phyloP scores from a whole-genome alignment of 92 coral and sea anemone species.

The Palythoa heliodiscus region DNA sequence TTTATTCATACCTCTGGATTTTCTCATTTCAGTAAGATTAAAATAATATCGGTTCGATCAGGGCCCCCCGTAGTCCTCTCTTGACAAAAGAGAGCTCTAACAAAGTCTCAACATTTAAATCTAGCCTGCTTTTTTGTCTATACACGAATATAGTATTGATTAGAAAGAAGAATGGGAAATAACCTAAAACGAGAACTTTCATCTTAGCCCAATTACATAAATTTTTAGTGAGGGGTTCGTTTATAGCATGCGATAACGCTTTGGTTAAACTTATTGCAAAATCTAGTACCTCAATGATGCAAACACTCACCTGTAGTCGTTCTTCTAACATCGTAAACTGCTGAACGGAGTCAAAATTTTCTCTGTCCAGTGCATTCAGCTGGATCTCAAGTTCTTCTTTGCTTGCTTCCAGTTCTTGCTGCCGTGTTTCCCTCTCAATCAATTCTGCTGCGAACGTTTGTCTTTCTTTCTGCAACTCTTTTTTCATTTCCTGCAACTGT shows the following conservation, averaged over 20 bases:
- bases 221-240: too few relatives aligned
- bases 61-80: background rate
- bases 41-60: too few relatives aligned
- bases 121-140: too few relatives aligned
- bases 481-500: slow-evolving; percentile 66
- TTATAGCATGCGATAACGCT: too few relatives aligned
- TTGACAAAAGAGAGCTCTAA: background rate
- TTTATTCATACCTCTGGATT: background rate
- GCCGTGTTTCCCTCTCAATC: slow-evolving; percentile 64
- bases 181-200: too few relatives aligned
- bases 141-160: too few relatives aligned
- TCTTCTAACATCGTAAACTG: slow-evolving; percentile 42
- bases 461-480: slow-evolving; percentile 74
- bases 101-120: background rate
- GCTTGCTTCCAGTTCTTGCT: slow-evolving; percentile 72
- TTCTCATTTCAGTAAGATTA: too few relatives aligned
- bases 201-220: too few relatives aligned
- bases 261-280: too few relatives aligned
- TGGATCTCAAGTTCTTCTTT: slow-evolving; percentile 81
- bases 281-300: background rate
- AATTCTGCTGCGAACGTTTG: slow-evolving; percentile 57
- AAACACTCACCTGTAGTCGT: slow-evolving; percentile 20
- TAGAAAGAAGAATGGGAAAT: too few relatives aligned
- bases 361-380: slow-evolving; percentile 83
- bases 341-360: slow-evolving; percentile 73